phyloP scores from a whole-genome alignment of 1,140 invertebrate species.

The Cherax quadricarinatus region DNA sequence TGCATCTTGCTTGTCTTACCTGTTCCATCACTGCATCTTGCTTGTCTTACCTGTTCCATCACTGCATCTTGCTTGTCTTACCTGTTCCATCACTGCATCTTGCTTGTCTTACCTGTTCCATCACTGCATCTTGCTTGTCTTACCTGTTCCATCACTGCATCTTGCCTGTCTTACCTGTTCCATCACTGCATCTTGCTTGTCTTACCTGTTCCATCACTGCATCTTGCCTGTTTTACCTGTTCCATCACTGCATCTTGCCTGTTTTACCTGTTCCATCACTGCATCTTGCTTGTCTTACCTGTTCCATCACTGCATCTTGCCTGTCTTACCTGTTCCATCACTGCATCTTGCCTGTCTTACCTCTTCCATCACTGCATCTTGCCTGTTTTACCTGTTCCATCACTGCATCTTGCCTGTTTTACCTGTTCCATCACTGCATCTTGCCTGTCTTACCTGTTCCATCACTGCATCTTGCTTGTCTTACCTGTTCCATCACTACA shows the following conservation, averaged over 20 bases:
- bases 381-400: constrained; percentile 81
- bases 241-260: constrained; percentile 98
- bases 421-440: constrained; percentile 97
- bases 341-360: constrained; percentile 11
- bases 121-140: constrained; percentile 97
- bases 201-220: neutral
- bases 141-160: neutral
- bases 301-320: constrained; percentile 98
- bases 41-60: constrained; percentile 93
- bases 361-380: constrained; percentile 98
- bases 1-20: constrained; percentile 96
- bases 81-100: neutral
- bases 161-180: constrained; percentile 88
- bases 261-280: too few relatives aligned
- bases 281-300: constrained; percentile 79
- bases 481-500: constrained; percentile 94
- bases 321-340: constrained; percentile 78
- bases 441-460: constrained; percentile 85
- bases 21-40: neutral
- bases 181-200: constrained; percentile 98
- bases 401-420: neutral
- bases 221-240: constrained; percentile 82
- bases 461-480: neutral
- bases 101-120: constrained; percentile 93
- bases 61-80: constrained; percentile 97